Base-by-base conservation (phyloP, 2,888 invertebrate genomes). In the Stenoptilia bipunctidactyla region DNA sequence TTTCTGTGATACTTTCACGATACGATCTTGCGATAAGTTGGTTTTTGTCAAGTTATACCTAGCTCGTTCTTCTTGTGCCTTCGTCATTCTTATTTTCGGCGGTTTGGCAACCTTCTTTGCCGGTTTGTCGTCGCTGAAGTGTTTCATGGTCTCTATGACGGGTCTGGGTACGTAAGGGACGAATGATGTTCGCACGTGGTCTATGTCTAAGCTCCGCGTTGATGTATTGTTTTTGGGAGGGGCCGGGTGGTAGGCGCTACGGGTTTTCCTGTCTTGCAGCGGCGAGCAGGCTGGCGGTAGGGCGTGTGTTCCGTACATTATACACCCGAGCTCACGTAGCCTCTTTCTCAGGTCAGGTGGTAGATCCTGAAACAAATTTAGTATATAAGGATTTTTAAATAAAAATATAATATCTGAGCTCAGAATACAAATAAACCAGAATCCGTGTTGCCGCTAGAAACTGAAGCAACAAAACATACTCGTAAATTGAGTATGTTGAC, bases 1-100 rank as follows among this genome's bases (percentile, higher is more conserved):
- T 6, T 40, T 15, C 2, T 43, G 39, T n/a, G 40, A 35, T 1
- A 49, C 15, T 44, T 51, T 58, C 12, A 39, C 48, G 1, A 52
- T 27, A 1, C 56, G 53, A 13, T 65, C 68, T 40, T 60, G 64
- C 2, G 66, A 58, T 36, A 56, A 54, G 2, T 55, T 57, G 2
- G 61, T 66, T 47, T 75, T 76, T 3, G 48, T 58, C 46, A 68
- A 58, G 47, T 82, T 82, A 40, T 56, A 80, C 45, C 68, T 74
- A 0, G 79, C 74, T 1, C 82, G 61, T 42, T 80, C 66, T 36
- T 79, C 74, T 42, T 82, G 82, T 1, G 82, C 80, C 46, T 70
- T 77, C 0, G 82, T 82, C 15, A 72, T 77, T 37, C 76, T 55
- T 1, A 82, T 69, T 46, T 59, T 63, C 0, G 74, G 74, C 5